These are phyloP conservation scores for Dugesia japonica DNA, from an alignment of 2,888 invertebrate genomes.

Conservation along the genomic window DNA sequence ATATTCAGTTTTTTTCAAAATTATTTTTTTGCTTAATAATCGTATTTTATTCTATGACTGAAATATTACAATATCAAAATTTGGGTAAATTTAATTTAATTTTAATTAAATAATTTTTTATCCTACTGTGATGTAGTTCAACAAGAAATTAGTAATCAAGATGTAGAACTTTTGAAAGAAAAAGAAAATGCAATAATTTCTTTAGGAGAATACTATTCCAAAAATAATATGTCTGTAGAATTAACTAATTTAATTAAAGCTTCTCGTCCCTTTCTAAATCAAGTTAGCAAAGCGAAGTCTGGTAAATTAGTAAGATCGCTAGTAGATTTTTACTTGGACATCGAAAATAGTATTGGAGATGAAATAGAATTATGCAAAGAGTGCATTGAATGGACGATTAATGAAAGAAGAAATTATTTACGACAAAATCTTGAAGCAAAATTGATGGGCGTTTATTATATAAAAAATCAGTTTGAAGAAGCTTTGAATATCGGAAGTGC, in stretches of 20 bases:
- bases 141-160: not conserved
- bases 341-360: constrained; percentile 85
- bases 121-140: not conserved
- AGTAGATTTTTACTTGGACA: constrained; percentile 86
- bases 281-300: constrained; percentile 95
- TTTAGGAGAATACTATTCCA: not conserved
- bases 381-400: constrained; percentile 98
- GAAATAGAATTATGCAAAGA: constrained; percentile 61
- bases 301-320: constrained; percentile 87
- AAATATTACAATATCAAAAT: too few species aligned
- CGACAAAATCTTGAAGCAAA: constrained; percentile 85
- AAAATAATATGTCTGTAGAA: constrained; percentile 39
- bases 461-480: constrained; percentile 40
- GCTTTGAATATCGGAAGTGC: constrained; percentile 53
- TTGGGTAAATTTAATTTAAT: too few species aligned
- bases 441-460: constrained; percentile 70
- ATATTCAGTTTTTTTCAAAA: too few species aligned
- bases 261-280: constrained; percentile 77
- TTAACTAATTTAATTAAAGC: constrained; percentile 66
- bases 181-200: not conserved
- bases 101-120: too few species aligned
- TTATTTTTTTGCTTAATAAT: too few species aligned
- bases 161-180: not conserved
- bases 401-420: constrained; percentile 85
- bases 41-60: too few species aligned